Evolutionary conservation across 2,113 vertebrate genomes (phyloP), one percentile per base, ranked within the genome.

Genomic region (Centropus bengalensis): DNA sequence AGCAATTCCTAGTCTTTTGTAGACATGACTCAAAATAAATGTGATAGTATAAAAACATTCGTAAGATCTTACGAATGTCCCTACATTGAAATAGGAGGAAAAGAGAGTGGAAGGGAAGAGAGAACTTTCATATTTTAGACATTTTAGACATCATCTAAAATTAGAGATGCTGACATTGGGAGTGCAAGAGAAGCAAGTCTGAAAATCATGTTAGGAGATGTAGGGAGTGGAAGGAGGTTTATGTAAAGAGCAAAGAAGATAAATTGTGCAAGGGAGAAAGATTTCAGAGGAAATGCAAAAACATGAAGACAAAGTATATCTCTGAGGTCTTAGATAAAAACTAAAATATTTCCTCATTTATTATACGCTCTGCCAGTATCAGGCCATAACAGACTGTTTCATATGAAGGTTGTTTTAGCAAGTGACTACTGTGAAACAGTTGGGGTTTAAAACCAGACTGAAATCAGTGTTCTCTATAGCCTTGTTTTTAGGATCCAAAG

Each of bases 401-500:
- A 59, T 64, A 45, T 40, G 44, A 84, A 93, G 30, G 63, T 11
- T 60, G 7, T 26, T 86, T 83, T 54, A 67, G 27, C 16, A 11
- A 63, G 18, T n/a, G 18, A 27, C 30, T 84, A 64, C 40, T 42
- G 88, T 88, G 79, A 91, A 96, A 86, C 47, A 69, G 22, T 64
- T 85, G 63, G 19, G 49, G 64, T 91, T 92, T 91, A 88, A 75
- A 94, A 86, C 12, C 32, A 76, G 36, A 92, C 38, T 85, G 68
- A 96, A 96, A 97, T 87, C 69, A 63, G 44, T 79, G 36, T 60
- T 89, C 93, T 97, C 96, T 93, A 96, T 91, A 95, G 88, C 44
- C 81, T 96, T 96, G 62, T 91, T 97, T 88, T 77, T 88, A 96
- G 62, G 74, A 97, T 93, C 96, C 95, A 94, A 94, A 96, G 71